Percentiles rank a stretch among this genome's conserved stretches.
These are phyloP conservation scores for Odontocerum albicorne DNA, from an alignment of 2,888 invertebrate genomes.

Conservation along the genomic window DNA sequence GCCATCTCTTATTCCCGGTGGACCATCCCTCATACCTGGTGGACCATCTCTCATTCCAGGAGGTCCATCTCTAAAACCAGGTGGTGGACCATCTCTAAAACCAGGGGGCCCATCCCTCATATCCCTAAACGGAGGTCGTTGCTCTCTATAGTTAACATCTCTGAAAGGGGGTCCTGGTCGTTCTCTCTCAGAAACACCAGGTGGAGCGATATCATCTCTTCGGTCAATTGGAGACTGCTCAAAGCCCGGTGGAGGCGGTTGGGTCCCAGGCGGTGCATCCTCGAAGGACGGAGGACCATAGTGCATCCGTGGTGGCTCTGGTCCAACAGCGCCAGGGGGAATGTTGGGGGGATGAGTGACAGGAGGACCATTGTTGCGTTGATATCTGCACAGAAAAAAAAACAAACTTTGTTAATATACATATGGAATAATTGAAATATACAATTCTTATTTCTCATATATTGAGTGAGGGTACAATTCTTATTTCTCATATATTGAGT, in stretches of 20 bases:
- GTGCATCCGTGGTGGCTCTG: slow-evolving; percentile 46
- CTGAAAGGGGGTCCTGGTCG: slow-evolving; percentile 47
- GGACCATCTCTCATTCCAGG: slow-evolving; percentile 20
- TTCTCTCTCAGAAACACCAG: slow-evolving; percentile 42
- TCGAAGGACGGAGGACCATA: slow-evolving; percentile 54
- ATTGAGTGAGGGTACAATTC: too few relatives aligned
- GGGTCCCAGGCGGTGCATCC: slow-evolving; percentile 63
- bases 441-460: background rate
- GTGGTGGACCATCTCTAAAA: slow-evolving; percentile 41
- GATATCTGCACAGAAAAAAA: slow-evolving; percentile 45
- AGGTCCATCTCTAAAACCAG: slow-evolving; percentile 19
- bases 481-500: too few relatives aligned
- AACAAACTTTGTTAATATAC: too few relatives aligned
- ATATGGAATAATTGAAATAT: background rate
- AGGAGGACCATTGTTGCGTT: slow-evolving; percentile 13
- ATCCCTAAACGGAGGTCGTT: slow-evolving; percentile 21
- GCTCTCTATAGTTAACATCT: slow-evolving; percentile 50
- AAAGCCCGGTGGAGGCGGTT: slow-evolving; percentile 64
- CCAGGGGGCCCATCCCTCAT: slow-evolving; percentile 33
- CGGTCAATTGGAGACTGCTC: slow-evolving; percentile 59
- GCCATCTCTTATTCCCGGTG: slow-evolving; percentile 20
- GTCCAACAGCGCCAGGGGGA: slow-evolving; percentile 44
- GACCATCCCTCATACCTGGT: slow-evolving; percentile 17
- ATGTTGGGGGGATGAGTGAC: background rate
- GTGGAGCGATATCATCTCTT: slow-evolving; percentile 47